Evolutionary conservation across 2,888 invertebrate species (phyloP), one percentile per base, ranked within the genome.

Genomic region (Eupithecia subfuscata): DNA sequence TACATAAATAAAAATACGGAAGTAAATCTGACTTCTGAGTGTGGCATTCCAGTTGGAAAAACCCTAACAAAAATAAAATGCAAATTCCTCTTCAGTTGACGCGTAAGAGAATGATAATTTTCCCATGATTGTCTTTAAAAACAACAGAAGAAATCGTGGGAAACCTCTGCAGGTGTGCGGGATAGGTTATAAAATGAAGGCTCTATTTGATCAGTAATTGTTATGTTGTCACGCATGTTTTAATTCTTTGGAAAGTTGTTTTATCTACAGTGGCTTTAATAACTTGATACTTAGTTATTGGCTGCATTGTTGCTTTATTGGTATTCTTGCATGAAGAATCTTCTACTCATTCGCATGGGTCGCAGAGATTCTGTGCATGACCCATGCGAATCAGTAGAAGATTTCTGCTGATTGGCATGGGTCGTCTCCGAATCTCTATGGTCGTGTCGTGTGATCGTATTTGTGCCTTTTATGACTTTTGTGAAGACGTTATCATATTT

Each of bases 111-210:
- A 87, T 73, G 81, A 78, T 82, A 81, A 79, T 81, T 85, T 90
- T 92, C 91, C 84, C 90, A 91, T 87, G 85, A 91, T 91, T 89
- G 88, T 91, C 83, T 86, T 83, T 82, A 60, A 79, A 82, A 82
- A 82, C 87, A 88, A 87, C 84, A 86, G 85, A 87, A 84, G 85
- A 86, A 87, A 88, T 87, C 92, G 92, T 92, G 92, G 87, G 92
- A 92, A 92, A 75, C 78, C 75, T 80, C 78, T 84, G 88, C 92
- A 92, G 92, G 91, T 92, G 92, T 85, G 84, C 83, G 82, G 11
- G 81, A 78, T 85, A 85, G 86, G 86, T 87, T 86, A 85, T 85
- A 86, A 85, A 86, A 84, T 82, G 72, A 48, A 75, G 78, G 81
- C 82, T 83, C 84, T 86, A 85, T 85, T 86, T 86, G 79, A 84